Evolutionary conservation across 2,888 invertebrate genomes (phyloP), one percentile per base, ranked within the genome.

Genomic region (Trissolcus brochymenae): DNA sequence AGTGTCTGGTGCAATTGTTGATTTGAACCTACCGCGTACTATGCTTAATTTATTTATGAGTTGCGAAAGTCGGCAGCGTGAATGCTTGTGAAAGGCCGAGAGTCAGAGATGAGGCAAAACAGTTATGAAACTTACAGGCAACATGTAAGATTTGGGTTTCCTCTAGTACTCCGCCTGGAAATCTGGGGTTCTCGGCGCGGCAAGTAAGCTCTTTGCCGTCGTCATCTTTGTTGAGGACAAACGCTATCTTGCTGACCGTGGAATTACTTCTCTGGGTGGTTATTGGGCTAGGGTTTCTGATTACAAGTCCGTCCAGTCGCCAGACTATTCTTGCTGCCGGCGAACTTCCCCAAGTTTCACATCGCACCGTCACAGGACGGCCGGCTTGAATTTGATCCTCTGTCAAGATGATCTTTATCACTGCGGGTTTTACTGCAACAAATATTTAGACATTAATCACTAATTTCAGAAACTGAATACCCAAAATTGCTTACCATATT

Each of bases 131-230:
- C 96, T 95, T 91, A 96, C 96, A 96, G 89, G 95, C 93, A 83
- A 96, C 95, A 86, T 94, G 93, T 82, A 96, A 92, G 80, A 92
- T 92, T 84, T 94, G 92, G 59, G 94, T 93, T 87, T 95, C 95
- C 90, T 96, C 95, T 64, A 94, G 90, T 60, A 94, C 93, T 82
- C 94, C 94, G 71, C 94, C 95, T 50, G 95, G 94, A 89, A 96
- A 95, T 91, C 95, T 94, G 0, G 95, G 95, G 91, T 97, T 97
- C 88, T 95, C 94, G 71, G 96, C 95, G 75, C 95, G 92, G 87
- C 96, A 97, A 70, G 94, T 93, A 78, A 97, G 91, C 88, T 94
- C 94, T 81, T 94, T 93, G 54, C 95, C 95, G 86, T 95, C 95
- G 90, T 96, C 95, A 81, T 94, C 94, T 74, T 94, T 92, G 78